Percentiles rank a stretch among this genome's conserved stretches.
phyloP scores from a whole-genome alignment of 2,113 vertebrate genomes.

The Piprites chloris region DNA sequence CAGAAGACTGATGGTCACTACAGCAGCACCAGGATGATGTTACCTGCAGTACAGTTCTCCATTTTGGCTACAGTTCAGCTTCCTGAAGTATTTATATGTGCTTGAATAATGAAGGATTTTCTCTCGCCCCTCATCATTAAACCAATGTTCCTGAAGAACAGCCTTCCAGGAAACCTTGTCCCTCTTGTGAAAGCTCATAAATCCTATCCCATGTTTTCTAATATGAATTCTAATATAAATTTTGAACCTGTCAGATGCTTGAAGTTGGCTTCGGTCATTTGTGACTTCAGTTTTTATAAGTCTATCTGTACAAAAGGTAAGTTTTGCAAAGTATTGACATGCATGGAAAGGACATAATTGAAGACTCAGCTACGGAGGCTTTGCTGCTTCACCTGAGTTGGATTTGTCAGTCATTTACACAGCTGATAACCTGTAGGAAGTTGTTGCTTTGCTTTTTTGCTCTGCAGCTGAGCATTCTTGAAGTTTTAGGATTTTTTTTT shows the following conservation, averaged over 20 bases:
- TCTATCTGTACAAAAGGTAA: background rate
- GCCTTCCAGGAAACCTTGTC: background rate
- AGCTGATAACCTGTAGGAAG: background rate
- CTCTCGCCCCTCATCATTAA: background rate
- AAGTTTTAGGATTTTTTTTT: background rate
- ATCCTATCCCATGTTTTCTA: background rate
- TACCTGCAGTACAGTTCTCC: background rate
- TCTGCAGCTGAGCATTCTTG: background rate
- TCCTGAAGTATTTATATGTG: background rate
- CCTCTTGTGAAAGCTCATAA: background rate
- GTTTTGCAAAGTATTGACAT: background rate
- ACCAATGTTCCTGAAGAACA: background rate
- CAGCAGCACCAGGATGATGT: background rate
- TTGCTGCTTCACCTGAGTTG: background rate
- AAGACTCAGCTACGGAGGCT: background rate
- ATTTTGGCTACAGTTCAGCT: background rate
- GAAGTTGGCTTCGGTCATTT: background rate
- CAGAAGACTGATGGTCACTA: background rate
- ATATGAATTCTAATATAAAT: background rate
- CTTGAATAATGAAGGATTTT: background rate
- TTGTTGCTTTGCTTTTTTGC: background rate
- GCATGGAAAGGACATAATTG: background rate
- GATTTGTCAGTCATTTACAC: background rate
- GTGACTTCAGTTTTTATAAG: background rate
- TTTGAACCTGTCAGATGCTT: background rate